These are phyloP conservation scores for Danionella dracula DNA, from an alignment of 2,797 vertebrate genomes.

Conservation along the genomic window DNA sequence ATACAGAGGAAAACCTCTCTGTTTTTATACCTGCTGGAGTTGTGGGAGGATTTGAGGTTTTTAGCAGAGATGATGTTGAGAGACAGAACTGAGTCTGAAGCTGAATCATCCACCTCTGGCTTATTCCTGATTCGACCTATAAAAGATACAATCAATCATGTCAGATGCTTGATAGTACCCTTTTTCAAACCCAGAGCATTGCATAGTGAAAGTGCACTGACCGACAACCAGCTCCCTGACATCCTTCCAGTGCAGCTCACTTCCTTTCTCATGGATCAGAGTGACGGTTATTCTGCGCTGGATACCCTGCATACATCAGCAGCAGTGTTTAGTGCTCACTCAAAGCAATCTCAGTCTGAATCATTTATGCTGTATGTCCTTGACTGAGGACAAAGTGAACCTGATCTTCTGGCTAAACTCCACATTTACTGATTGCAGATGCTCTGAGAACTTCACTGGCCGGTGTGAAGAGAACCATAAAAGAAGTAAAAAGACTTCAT, in stretches of 20 bases:
- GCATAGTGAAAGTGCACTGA: constrained; percentile 60
- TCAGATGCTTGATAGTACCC: too few species aligned
- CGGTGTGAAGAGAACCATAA: too few species aligned
- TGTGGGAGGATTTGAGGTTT: constrained; percentile 93
- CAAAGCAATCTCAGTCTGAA: constrained; percentile 7
- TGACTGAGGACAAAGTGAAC: not conserved
- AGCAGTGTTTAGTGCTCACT: not conserved
- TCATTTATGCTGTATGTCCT: constrained; percentile 9
- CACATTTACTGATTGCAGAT: not conserved
- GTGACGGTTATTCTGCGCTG: constrained; percentile 94
- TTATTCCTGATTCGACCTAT: constrained; percentile 91
- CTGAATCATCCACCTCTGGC: constrained; percentile 86
- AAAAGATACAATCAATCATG: not conserved
- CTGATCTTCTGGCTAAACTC: not conserved
- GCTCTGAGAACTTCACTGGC: not conserved
- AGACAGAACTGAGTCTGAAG: constrained; percentile 87
- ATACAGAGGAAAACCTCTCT: too few species aligned
- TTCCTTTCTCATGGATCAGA: constrained; percentile 95
- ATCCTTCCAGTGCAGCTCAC: constrained; percentile 96
- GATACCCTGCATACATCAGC: constrained; percentile 76
- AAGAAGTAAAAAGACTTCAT: too few species aligned
- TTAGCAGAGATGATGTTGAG: constrained; percentile 98
- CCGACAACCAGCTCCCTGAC: constrained; percentile 95
- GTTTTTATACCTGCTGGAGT: constrained; percentile 92
- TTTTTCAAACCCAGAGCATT: too few species aligned